Percentiles rank a stretch among this genome's conserved stretches.
Conservation (phyloP, 2,113 vertebrate species). For the Rhinolophus ferrumequinum region DNA sequence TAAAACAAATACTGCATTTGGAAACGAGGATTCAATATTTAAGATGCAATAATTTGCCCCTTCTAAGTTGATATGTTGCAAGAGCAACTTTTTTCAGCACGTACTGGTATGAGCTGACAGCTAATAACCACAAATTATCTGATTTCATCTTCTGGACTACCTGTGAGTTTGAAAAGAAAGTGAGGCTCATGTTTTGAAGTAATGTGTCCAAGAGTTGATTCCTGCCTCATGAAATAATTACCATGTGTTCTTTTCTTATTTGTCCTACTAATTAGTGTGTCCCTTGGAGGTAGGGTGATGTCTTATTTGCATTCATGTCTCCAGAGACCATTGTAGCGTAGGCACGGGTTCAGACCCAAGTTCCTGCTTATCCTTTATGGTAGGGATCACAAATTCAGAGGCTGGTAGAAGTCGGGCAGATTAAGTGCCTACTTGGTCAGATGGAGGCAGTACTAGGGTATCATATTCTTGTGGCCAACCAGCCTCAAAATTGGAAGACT, state of each 20-base stretch:
- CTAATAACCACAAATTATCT: background rate
- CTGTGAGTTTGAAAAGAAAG: background rate
- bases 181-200: background rate
- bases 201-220: background rate
- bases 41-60: background rate
- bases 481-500: background rate
- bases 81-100: background rate
- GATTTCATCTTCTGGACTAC: background rate
- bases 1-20: background rate
- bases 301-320: background rate
- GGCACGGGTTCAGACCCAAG: background rate
- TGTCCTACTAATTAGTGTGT: background rate
- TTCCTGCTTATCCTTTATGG: background rate
- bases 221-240: background rate
- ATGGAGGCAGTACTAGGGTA: background rate
- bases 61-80: background rate
- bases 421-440: fast-evolving
- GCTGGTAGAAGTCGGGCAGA: background rate
- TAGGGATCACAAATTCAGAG: background rate
- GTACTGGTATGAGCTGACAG: background rate
- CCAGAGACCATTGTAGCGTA: background rate
- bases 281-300: background rate
- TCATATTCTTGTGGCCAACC: background rate
- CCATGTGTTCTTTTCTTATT: background rate
- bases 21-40: background rate